Base-by-base conservation (phyloP, 2,888 invertebrate genomes). In the Aleiodes leptofemur region DNA sequence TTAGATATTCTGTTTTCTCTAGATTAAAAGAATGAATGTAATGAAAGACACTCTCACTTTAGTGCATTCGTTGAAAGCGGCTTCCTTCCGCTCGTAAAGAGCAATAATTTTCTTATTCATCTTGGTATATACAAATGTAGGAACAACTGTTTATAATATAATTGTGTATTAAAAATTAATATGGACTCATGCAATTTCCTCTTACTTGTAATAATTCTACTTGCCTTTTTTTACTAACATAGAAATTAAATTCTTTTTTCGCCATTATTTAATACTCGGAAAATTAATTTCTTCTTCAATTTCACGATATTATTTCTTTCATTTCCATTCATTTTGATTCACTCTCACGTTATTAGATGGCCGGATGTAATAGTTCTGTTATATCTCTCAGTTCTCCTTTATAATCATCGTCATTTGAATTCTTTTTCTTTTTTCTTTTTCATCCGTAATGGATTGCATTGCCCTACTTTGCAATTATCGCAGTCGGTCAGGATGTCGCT, bases 401-500 rank as follows among this genome's bases (percentile, higher is more conserved):
- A 55, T 56, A 50, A 59, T 34, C 48, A 66, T 69, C 61, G 31
- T 16, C 68, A 51, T 31, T 74, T n/a, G 48, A 38, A 68, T 73
- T 59, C 48, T 71, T 55, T 73, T 11, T 69, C 70, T 55, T 73
- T n/a, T 71, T 73, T 57, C 51, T 72, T 55, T 73, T 11, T 68
- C 57, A 31, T 34, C 53, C 72, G 61, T 50, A 68, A 59, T 61
- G 64, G 50, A 56, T 43, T 69, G 76, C 53, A 55, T 51, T 79
- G 80, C 59, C 79, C 79, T 73, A 80, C 79, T 78, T 82, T 70
- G 61, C 9, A 71, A 76, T 76, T 82, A 82, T 82, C 81, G 79
- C 75, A 79, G 74, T 82, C 81, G 81, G 81, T 82, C 81, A 80
- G 81, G 82, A 82, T 83, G 82, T 81, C 78, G 76, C 59, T 71